Evolutionary conservation across 1,140 invertebrate species (phyloP), one percentile per base, ranked within the genome.

Genomic region (Condylostylus longicornis): DNA sequence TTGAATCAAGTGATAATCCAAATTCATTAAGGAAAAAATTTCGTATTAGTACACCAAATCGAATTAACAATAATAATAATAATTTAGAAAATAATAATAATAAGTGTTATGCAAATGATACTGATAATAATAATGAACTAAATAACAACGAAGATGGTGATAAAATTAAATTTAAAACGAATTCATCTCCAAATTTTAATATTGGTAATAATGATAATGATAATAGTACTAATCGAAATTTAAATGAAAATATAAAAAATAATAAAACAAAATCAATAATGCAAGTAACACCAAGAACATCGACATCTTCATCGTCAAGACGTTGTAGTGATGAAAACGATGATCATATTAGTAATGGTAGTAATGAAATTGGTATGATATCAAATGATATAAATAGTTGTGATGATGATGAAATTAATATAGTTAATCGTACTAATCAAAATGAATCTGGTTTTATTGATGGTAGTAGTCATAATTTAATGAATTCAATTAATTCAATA

Each of bases 1-100:
- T 51, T 30, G 51, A 51, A 42, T 42, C 38, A 23, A 44, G 42
- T 38, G 54, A 55, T 25, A 39, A 39, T 27, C 53, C 49, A 27
- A 52, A 45, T 32, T 58, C 55, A 33, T 40, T 58, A 38, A 55
- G 55, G 34, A 58, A 58, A 30, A 58, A 58, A 37, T 58, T 58
- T 33, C 53, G 55, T 0, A 38, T 58, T 12, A 58, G 29, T 17
- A 31, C 29, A 8, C 29, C 29, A 7, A 31, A 54, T 38, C 51
- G 47, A 29, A 51, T 43, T 42, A 44, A 18, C 25, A 28, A n/a
- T 17, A 18, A 18, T 18, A 23, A 14, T 30, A 8, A 12, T 18
- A 23, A 13, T 29, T 10, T 4, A 20, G 20, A 19, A 7, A 34
- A 34, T 18, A 17, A 34, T 4, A 32, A 32, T 32, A 21, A 32